Evolutionary conservation across 2,113 vertebrate species (phyloP).

Genomic region (Ophiodon elongatus): DNA sequence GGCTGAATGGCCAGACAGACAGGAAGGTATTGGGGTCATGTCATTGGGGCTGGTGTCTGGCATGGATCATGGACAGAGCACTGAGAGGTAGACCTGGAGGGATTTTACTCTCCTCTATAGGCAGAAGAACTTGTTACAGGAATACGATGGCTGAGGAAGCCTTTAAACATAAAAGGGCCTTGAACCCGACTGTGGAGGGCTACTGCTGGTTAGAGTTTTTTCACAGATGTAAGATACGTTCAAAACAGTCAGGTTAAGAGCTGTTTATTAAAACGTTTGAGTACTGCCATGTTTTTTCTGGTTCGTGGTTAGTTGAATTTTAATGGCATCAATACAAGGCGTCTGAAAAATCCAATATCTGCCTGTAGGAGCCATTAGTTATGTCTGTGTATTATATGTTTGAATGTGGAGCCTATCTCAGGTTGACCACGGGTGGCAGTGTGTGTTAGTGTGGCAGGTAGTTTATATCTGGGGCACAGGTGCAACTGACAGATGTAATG

Average conservation of each 20-base stretch:
- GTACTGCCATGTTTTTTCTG: too few relatives aligned
- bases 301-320: background rate
- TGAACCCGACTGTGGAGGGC: background rate
- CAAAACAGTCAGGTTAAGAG: background rate
- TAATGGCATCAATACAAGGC: background rate
- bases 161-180: background rate
- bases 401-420: too few relatives aligned
- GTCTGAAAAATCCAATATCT: background rate
- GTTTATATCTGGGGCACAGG: too few relatives aligned
- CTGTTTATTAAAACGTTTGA: background rate
- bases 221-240: background rate
- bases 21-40: constrained; percentile 33
- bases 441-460: too few relatives aligned
- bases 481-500: too few relatives aligned
- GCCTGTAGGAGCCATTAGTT: too few relatives aligned
- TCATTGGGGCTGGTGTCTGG: constrained; percentile 23
- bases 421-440: too few relatives aligned
- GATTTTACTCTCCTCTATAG: background rate
- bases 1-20: constrained; percentile 47
- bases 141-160: background rate
- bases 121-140: background rate
- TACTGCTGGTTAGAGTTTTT: background rate
- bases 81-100: background rate
- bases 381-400: too few relatives aligned
- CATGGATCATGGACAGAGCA: background rate